Base-by-base conservation (phyloP, 1,140 invertebrate species). In the Cydia amplana region DNA sequence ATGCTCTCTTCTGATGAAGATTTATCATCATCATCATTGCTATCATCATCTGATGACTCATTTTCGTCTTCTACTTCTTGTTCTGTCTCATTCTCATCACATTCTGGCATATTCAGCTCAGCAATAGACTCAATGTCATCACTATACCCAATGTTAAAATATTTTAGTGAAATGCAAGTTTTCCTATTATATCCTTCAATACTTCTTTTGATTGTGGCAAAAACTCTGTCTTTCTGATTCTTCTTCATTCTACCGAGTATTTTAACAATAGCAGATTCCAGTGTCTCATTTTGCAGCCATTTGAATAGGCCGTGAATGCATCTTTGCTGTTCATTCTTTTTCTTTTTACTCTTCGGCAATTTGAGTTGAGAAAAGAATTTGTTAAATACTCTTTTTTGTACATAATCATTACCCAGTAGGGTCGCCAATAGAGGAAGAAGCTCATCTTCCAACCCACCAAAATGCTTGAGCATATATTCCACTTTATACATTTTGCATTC, bases 381-480 rank as follows among this genome's bases (percentile, higher is more conserved):
- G 12, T 91, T 91, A 82, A 98, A 97, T 0, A 94, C 92, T 10
- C 88, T 93, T 63, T 93, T 93, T 60, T 95, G 93, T n/a, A 97
- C 95, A 90, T 96, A 98, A 93, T 98, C 97, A 93, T 98, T 98
- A 3, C 97, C 97, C 20, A 98, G 87, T 7, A 98, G 80, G 12
- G 95, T 95, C n/a, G 97, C 96, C 75, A 97, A 93, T 6, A 98
- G 83, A 2, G 97, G 97, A 55, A 98, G 84, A 46, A 96, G 88
- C 14, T 94, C 92, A 78, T 93, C 93, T 76, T 95, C 92, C 16
- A 98, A 84, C 0, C 95, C 95, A 6, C 94, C 94, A 89, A 96
- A 96, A 40, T 91, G 88, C 72, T 94, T 93, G 6, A 96, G 85
- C 80, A 97, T 95, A 79, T 95, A 94, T 73, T 97, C 94, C 12